phyloP scores from a whole-genome alignment of 2,888 invertebrate genomes.

The Homarus gammarus region DNA sequence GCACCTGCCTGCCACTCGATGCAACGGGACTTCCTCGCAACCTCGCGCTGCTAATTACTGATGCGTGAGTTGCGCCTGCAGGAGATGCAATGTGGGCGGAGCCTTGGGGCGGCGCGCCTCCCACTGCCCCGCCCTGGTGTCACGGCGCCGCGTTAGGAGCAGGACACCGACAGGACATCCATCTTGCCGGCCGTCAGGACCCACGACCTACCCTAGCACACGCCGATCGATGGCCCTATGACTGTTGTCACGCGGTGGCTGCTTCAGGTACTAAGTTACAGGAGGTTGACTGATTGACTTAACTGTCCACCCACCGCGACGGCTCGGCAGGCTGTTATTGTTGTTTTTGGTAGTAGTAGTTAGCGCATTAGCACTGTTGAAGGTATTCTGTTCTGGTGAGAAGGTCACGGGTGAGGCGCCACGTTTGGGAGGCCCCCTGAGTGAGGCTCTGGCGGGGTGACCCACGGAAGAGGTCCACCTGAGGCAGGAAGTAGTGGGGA shows the following conservation, averaged over 20 bases:
- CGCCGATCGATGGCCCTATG: conserved; percentile 52
- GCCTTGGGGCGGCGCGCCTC: conserved; percentile 48
- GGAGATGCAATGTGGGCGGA: conserved; percentile 73
- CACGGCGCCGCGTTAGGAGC: conserved; percentile 57
- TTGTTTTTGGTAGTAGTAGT: conserved; percentile 13
- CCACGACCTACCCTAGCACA: conserved; percentile 54
- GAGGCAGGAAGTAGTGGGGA: conserved; percentile 96
- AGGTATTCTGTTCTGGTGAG: conserved; percentile 94
- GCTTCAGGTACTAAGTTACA: conserved; percentile 61
- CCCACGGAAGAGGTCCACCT: conserved; percentile 94
- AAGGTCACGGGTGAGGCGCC: conserved; percentile 93
- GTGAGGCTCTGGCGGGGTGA: conserved; percentile 93
- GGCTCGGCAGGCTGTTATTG: conserved; percentile 6
- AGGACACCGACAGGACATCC: conserved; percentile 55
- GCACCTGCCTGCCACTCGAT: conserved; percentile 60
- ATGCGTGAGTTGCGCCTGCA: conserved; percentile 70
- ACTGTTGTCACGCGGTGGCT: conserved; percentile 43
- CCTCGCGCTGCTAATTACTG: conserved; percentile 69
- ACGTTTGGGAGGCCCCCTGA: conserved; percentile 95
- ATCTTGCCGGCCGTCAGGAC: conserved; percentile 55
- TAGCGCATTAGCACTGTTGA: conserved; percentile 87
- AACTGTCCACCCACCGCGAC: conserved; percentile 32
- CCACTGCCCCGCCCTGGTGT: conserved; percentile 65
- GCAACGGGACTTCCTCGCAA: conserved; percentile 52
- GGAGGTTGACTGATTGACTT: conserved; percentile 45